Evolutionary conservation across 2,888 invertebrate genomes (phyloP), one percentile per base, ranked within the genome.

Genomic region (Stomorhina lunata): DNA sequence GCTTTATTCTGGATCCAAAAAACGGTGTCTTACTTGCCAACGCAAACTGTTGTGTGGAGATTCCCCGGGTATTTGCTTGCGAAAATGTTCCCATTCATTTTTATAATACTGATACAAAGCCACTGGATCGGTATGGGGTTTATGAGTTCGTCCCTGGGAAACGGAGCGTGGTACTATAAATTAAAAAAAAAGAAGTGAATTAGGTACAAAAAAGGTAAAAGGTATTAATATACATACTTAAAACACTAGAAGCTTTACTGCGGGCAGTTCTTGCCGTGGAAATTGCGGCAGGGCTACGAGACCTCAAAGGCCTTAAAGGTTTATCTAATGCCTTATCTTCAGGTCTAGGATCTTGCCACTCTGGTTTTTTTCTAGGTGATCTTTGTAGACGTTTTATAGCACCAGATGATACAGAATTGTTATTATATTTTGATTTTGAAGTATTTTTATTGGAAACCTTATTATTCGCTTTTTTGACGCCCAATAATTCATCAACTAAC

Each of bases 61-160:
- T 89, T 95, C 95, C 7, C 96, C 96, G 0, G 96, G 96, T 29
- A 96, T 93, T 89, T 93, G 92, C 0, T 92, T 84, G 86, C 95
- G 95, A 83, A 95, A 94, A 86, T 94, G 93, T 22, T 93, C 93
- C 96, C 96, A 96, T 86, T 94, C 92, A 34, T 93, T 92, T 85
- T 94, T 94, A 87, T 96, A 96, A 86, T 95, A 94, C 85, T 96
- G 95, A 87, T 96, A 96, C 17, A 96, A 90, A 17, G 94, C 92
- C 0, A 96, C 96, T 17, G 96, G 96, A 89, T 96, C 96, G 84
- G 81, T 87, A 37, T 72, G 73, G 32, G 85, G 80, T 55, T 84
- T 86, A 17, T 78, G 29, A 20, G 81, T 83, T n/a, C 85, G 82
- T 63, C 84, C 86, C 2, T 86, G 84, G 0, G 83, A 82, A 68